Conservation (phyloP, 2,888 invertebrate species). For the Epicampocera succincta region DNA sequence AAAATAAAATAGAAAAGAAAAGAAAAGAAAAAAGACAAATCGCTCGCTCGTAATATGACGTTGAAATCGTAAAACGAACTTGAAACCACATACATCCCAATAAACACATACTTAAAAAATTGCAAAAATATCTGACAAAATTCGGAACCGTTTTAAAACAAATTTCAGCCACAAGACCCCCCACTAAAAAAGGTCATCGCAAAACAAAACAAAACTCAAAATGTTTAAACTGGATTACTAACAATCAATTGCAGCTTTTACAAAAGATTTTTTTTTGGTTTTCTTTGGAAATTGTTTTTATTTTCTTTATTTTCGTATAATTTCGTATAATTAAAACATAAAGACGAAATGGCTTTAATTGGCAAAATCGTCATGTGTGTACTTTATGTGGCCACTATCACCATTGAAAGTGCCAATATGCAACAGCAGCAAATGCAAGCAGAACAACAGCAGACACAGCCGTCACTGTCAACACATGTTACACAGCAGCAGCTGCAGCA, state of each 20-base stretch:
- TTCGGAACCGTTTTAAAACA: neutral
- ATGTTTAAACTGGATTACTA: conserved; percentile 63
- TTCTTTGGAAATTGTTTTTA: conserved; percentile 54
- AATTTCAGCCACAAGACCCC: conserved; percentile 18
- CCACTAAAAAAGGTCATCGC: neutral
- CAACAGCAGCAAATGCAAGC: conserved; percentile 59
- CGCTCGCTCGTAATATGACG: conserved; percentile 61
- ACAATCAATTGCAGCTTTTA: conserved; percentile 53
- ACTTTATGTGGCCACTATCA: conserved; percentile 36
- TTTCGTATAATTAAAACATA: conserved; percentile 30
- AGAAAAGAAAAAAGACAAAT: conserved; percentile 60
- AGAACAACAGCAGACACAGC: conserved; percentile 55
- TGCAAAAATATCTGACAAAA: conserved; percentile 3
- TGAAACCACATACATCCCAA: conserved; percentile 36
- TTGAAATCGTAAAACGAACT: conserved; percentile 63
- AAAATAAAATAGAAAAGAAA: conserved; percentile 51
- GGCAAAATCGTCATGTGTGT: conserved; percentile 43
- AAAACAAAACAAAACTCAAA: conserved; percentile 47
- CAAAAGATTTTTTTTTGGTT: conserved; percentile 57
- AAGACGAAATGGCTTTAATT: conserved; percentile 38
- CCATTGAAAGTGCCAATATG: conserved; percentile 64
- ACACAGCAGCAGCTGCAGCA: conserved; percentile 72
- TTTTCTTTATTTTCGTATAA: conserved; percentile 55
- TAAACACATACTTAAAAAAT: conserved; percentile 33
- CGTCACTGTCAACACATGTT: conserved; percentile 68